A percentile compares a stretch with the other conserved stretches of the same genome.
phyloP scores from a whole-genome alignment of 2,113 vertebrate species.

The Stomatorhinus ivindoensis region DNA sequence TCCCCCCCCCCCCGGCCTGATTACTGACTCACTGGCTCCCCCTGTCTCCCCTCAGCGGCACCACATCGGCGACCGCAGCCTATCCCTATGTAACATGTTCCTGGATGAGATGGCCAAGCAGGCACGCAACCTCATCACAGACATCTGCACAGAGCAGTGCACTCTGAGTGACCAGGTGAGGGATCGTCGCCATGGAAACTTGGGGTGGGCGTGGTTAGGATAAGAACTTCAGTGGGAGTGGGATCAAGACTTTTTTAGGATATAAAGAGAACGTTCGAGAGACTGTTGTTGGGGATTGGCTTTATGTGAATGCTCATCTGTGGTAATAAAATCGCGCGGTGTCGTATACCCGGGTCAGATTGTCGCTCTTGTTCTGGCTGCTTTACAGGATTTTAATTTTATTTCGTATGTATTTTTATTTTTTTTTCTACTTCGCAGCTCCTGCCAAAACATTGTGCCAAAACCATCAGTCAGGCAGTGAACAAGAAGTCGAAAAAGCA shows the following conservation, averaged over 20 bases:
- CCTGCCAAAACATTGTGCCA: constrained; percentile 97
- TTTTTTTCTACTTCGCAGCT: constrained; percentile 60
- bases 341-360: not conserved
- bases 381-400: constrained; percentile 10
- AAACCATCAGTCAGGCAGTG: constrained; percentile 99
- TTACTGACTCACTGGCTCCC: not conserved
- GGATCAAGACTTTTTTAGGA: not conserved
- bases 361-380: constrained; percentile 31
- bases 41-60: constrained; percentile 66
- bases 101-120: constrained; percentile 99
- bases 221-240: not conserved
- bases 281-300: not conserved
- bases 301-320: not conserved
- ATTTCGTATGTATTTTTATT: constrained; percentile 20
- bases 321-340: not conserved
- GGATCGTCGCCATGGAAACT: not conserved
- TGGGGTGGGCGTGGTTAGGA: not conserved
- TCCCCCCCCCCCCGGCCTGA: no score
- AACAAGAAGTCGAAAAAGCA: constrained; percentile 99
- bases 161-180: constrained; percentile 94
- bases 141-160: constrained; percentile 98
- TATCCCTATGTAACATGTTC: constrained; percentile 98
- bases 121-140: constrained; percentile 94
- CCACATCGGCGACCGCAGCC: constrained; percentile 95
- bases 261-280: not conserved